Evolutionary conservation across 2,113 vertebrate species (phyloP).

Genomic region (Rhabdornis inornatus): DNA sequence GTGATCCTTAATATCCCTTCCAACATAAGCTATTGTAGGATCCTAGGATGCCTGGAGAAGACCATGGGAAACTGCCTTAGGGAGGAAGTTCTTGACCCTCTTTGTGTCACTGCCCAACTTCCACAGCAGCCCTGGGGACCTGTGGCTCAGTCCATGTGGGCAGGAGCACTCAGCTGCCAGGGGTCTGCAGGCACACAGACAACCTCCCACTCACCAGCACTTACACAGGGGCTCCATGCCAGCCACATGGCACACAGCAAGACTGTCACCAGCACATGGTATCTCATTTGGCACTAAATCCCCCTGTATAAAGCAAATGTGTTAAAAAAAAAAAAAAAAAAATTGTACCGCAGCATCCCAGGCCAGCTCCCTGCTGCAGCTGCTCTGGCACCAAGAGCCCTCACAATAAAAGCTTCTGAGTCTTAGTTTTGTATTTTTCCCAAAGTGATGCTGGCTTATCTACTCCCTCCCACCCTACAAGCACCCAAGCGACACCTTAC

Average conservation of each 20-base stretch:
- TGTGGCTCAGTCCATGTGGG: background rate
- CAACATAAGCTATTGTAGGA: background rate
- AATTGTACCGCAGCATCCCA: background rate
- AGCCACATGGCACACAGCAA: background rate
- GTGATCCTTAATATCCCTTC: background rate
- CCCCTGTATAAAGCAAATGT: background rate
- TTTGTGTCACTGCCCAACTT: background rate
- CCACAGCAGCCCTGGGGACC: background rate
- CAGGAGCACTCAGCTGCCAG: background rate
- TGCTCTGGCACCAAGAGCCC: background rate
- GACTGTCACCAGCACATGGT: background rate
- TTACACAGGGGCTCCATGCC: accelerated
- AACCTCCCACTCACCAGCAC: background rate
- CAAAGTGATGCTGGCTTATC: background rate
- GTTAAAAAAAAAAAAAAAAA: background rate
- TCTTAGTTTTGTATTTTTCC: background rate
- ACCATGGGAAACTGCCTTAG: background rate
- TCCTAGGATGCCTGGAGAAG: background rate
- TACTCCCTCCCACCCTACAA: background rate
- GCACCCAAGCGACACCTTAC: background rate
- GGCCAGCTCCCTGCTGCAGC: background rate
- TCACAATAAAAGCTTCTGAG: background rate
- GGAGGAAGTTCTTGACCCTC: background rate
- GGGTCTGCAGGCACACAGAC: background rate
- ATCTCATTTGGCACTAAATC: background rate